Percentiles rank a stretch among this genome's conserved stretches.
Evolutionary conservation across 2,888 invertebrate species (phyloP).

Genomic region (Leucoma salicis): DNA sequence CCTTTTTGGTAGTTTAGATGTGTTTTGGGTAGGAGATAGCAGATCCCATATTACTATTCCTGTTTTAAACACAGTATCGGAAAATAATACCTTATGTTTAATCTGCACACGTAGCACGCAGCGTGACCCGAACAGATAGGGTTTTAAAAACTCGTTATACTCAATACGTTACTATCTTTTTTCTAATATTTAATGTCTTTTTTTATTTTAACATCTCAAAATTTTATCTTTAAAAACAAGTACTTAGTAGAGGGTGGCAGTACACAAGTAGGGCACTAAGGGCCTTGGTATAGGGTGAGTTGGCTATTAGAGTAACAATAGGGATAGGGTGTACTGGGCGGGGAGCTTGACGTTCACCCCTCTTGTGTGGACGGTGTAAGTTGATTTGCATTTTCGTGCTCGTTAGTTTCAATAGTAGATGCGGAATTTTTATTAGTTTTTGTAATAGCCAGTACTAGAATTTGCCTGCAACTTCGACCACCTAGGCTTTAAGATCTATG

Average conservation of each 20-base stretch:
- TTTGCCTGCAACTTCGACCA: too few species aligned
- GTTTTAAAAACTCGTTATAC: too few species aligned
- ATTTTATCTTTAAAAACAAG: conserved; percentile 25
- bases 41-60: too few species aligned
- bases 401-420: conserved; percentile 27
- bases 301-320: conserved; percentile 64
- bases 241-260: conserved; percentile 47
- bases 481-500: too few species aligned
- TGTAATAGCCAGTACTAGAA: neutral
- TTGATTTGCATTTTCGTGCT: conserved; percentile 71
- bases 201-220: conserved; percentile 13
- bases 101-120: too few species aligned
- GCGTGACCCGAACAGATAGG: too few species aligned
- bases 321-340: conserved; percentile 52
- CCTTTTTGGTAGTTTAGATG: neutral
- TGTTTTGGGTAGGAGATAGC: too few species aligned
- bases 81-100: too few species aligned
- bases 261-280: conserved; percentile 47
- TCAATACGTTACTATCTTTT: too few species aligned
- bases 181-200: too few species aligned
- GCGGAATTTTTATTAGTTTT: conserved; percentile 10
- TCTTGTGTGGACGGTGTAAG: conserved; percentile 45
- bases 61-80: too few species aligned
- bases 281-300: conserved; percentile 45
- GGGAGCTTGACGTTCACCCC: conserved; percentile 43